These are phyloP conservation scores for Hydrophis major DNA, from an alignment of 2,797 vertebrate species.

Conservation along the genomic window DNA sequence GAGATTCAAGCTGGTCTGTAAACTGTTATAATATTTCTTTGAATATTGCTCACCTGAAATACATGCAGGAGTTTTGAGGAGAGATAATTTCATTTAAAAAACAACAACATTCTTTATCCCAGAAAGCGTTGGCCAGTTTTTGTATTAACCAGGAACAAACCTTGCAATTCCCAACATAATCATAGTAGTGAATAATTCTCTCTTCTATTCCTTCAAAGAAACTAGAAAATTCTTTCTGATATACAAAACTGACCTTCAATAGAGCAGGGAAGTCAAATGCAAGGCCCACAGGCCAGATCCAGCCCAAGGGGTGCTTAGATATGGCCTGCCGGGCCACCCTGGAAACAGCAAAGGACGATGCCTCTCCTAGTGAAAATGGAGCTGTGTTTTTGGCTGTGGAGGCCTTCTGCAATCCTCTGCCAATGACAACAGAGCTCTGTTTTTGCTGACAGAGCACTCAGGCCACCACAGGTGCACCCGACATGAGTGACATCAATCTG, in stretches of 20 bases:
- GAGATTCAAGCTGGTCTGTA: neutral
- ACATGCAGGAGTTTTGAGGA: neutral
- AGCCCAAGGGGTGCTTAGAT: too few relatives aligned
- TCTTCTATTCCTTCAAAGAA: neutral
- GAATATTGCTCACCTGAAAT: neutral
- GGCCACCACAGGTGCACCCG: too few relatives aligned
- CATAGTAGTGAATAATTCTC: neutral
- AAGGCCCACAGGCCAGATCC: too few relatives aligned
- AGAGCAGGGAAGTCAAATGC: too few relatives aligned
- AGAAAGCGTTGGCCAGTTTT: neutral
- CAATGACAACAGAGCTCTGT: too few relatives aligned
- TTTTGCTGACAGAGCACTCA: too few relatives aligned
- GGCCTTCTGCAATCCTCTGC: too few relatives aligned
- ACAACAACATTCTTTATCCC: neutral
- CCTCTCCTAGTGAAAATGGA: too few relatives aligned
- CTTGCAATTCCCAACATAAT: neutral
- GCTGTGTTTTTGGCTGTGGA: too few relatives aligned
- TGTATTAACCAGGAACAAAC: neutral
- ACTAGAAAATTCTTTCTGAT: neutral
- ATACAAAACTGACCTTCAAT: neutral
- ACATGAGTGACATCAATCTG: too few relatives aligned
- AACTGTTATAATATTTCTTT: neutral
- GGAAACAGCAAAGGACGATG: too few relatives aligned
- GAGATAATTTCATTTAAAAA: neutral
- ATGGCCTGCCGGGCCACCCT: too few relatives aligned